Conservation (phyloP, 2,888 invertebrate genomes). For the Acleris emargana region DNA sequence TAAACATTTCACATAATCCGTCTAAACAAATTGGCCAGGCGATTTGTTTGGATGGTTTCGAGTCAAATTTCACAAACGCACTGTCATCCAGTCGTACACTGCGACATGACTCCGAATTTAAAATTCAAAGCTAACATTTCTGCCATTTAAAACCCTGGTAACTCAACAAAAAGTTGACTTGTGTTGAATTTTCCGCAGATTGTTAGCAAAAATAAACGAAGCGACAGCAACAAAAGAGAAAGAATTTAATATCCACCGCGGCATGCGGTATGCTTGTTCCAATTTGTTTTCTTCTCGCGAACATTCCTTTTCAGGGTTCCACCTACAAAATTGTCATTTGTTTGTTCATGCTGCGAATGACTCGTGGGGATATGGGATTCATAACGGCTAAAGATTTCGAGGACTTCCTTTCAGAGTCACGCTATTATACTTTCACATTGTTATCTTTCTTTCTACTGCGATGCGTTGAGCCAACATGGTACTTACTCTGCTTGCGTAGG, state of each 20-base stretch:
- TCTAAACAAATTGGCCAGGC: too few species aligned
- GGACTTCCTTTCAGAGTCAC: background rate
- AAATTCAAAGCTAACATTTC: conserved; percentile 60
- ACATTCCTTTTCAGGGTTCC: conserved; percentile 63
- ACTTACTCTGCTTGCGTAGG: too few species aligned
- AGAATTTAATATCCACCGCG: conserved; percentile 78
- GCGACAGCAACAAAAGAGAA: conserved; percentile 68
- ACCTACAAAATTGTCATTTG: conserved; percentile 55
- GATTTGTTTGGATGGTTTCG: background rate
- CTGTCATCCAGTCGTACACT: conserved; percentile 2
- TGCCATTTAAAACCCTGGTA: conserved; percentile 59
- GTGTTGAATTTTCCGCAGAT: conserved; percentile 61
- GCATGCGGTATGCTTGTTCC: conserved; percentile 66
- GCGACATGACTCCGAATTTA: conserved; percentile 41
- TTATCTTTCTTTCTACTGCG: conserved; percentile 9
- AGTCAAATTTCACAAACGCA: background rate
- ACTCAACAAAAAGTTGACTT: conserved; percentile 60
- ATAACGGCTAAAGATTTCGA: conserved; percentile 31
- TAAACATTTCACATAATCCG: too few species aligned
- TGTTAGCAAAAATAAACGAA: conserved; percentile 67
- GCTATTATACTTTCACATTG: conserved; percentile 16
- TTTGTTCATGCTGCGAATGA: conserved; percentile 45
- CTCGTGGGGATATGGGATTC: conserved; percentile 40
- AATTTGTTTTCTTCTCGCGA: conserved; percentile 72
- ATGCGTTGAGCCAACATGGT: too few species aligned